Evolutionary conservation across 92 coral and sea anemone species (phyloP).

Genomic region (Bergia sp.): DNA sequence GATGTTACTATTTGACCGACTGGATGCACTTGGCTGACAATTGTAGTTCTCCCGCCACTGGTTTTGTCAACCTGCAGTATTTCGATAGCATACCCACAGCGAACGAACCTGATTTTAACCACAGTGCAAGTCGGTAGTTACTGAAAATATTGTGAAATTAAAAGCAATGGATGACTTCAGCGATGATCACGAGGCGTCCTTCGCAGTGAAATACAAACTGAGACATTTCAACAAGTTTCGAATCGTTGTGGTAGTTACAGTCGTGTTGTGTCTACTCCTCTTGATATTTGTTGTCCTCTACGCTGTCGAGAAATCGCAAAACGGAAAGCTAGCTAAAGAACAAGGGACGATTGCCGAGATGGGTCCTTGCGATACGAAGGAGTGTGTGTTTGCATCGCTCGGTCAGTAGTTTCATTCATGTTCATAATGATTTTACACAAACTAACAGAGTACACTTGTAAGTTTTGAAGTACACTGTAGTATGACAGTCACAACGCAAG

Average conservation of each 20-base stretch:
- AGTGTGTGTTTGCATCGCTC: slow-evolving; percentile 27
- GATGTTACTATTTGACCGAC: neutral
- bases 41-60: neutral
- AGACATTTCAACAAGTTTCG: slow-evolving; percentile 55
- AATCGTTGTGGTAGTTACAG: slow-evolving; percentile 12
- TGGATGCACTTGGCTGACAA: too few relatives aligned
- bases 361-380: slow-evolving; percentile 32
- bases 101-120: neutral
- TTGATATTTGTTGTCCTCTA: slow-evolving; percentile 41
- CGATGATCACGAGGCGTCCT: neutral
- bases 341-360: neutral
- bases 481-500: too few relatives aligned
- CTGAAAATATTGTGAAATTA: neutral
- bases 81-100: neutral
- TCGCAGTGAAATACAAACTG: slow-evolving; percentile 49
- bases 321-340: neutral
- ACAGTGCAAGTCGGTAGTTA: neutral
- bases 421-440: too few relatives aligned
- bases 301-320: slow-evolving; percentile 25
- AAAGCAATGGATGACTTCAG: neutral
- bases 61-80: neutral
- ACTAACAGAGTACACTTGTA: too few relatives aligned
- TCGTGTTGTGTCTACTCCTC: neutral
- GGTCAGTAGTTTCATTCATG: slow-evolving; percentile 2
- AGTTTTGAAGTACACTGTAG: too few relatives aligned